Evolutionary conservation across 2,113 vertebrate species (phyloP).

Genomic region (Pituophis catenifer): DNA sequence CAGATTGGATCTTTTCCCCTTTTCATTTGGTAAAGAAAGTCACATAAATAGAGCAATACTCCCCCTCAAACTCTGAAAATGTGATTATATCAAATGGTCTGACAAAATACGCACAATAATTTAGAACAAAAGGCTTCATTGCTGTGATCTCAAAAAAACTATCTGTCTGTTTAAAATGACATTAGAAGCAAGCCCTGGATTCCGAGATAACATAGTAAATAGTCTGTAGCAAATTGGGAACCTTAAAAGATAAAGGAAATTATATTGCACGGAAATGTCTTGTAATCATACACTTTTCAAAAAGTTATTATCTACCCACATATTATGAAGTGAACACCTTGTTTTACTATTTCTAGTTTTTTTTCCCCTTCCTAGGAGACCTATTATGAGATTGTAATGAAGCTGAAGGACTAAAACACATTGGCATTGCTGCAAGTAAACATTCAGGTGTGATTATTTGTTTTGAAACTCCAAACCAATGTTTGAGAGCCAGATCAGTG

Average conservation of each 20-base stretch:
- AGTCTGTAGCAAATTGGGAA: not conserved
- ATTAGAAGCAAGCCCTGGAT: not conserved
- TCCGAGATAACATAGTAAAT: not conserved
- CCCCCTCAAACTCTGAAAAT: not conserved
- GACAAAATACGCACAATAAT: not conserved
- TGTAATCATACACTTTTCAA: not conserved
- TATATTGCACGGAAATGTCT: not conserved
- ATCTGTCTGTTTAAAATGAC: not conserved
- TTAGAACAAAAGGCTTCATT: not conserved
- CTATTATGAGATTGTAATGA: not conserved
- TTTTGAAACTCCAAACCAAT: not conserved
- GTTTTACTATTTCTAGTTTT: not conserved
- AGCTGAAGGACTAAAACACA: not conserved
- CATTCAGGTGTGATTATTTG: not conserved
- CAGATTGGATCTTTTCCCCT: not conserved
- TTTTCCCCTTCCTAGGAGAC: not conserved
- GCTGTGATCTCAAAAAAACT: not conserved
- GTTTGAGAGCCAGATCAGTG: no score
- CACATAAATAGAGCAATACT: not conserved
- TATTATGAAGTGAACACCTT: not conserved
- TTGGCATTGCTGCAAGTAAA: not conserved
- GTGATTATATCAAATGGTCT: not conserved
- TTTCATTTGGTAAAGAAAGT: not conserved
- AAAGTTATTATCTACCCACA: not conserved
- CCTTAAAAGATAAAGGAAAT: not conserved